Base-by-base conservation (phyloP, 2,888 invertebrate genomes). In the Abrostola tripartita region DNA sequence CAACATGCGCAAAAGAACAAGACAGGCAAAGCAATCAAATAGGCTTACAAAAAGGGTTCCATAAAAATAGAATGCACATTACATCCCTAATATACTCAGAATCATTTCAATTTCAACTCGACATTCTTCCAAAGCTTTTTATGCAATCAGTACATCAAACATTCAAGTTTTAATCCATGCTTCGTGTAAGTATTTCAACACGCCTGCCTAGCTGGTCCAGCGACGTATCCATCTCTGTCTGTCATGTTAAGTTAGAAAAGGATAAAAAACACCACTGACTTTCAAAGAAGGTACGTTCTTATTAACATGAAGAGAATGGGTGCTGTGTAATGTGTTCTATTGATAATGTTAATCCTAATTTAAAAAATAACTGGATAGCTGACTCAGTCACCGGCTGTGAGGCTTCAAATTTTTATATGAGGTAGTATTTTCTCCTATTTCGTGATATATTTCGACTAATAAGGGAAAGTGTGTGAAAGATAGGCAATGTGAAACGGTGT, bases 181-280 rank as follows among this genome's bases (percentile, higher is more conserved):
- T 86, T 86, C 90, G 87, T 90, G 92, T 91, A 91, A 90, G 90
- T 90, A 91, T 93, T 93, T 93, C 91, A 92, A 93, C 93, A 91
- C 89, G 85, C 75, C 76, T 79, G 79, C 78, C 88, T 83, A 81
- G 84, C 84, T 85, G 84, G 81, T 76, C 87, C 83, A 72, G 76
- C 66, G 66, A 70, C 74, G 71, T 79, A 63, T 70, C 82, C 74
- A 71, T 79, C 75, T 83, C 81, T 62, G 57, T 74, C 81, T 53
- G 57, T 49, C 79, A 53, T 52, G 71, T 68, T 61, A 50, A 61
- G 71, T 70, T 69, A 68, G 79, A 84, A 56, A 59, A 74, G 72
- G 81, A 83, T 57, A 64, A 68, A 68, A 78, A 60, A 65, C 66
- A 67, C 68, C 78, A 72, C 73, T 74, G 78, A 72, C 79, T 79